phyloP scores from a whole-genome alignment of 2,888 invertebrate genomes.

The Catotricha subobsoleta region DNA sequence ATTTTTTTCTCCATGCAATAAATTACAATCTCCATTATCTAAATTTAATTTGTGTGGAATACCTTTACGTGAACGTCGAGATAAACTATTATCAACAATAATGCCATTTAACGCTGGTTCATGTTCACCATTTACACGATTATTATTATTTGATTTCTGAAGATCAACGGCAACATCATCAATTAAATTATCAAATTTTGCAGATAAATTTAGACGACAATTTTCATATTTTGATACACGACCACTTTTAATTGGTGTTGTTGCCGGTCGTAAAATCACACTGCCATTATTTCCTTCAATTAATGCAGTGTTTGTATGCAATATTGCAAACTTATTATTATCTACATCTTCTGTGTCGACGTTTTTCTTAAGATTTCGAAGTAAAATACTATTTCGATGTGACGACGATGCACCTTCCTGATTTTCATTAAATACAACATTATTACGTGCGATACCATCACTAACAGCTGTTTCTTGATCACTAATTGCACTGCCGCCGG shows the following conservation, averaged over 20 bases:
- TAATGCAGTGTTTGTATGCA: too few species aligned
- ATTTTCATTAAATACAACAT: constrained; percentile 28
- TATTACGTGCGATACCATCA: constrained; percentile 27
- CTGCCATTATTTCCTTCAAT: constrained; percentile 3
- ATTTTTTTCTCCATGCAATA: background rate
- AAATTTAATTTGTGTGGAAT: constrained; percentile 5
- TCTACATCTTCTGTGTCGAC: constrained; percentile 22
- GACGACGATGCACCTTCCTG: constrained; percentile 23
- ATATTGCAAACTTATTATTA: background rate
- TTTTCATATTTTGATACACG: constrained; percentile 8
- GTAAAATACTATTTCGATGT: constrained; percentile 33
- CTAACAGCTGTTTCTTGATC: constrained; percentile 25
- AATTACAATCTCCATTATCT: background rate
- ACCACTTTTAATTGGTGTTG: constrained; percentile 12
- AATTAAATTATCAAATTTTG: constrained; percentile 9
- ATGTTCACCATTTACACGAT: too few species aligned
- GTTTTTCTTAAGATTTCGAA: constrained; percentile 44
- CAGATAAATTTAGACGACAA: constrained; percentile 10
- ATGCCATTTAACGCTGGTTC: background rate
- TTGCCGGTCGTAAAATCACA: constrained; percentile 12
- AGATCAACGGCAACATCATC: background rate
- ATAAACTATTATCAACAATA: background rate
- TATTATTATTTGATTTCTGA: background rate
- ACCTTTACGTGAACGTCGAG: constrained; percentile 5
- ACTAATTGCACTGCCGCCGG: constrained; percentile 30